Conservation (phyloP, 2,113 vertebrate species). For the Urocolius indicus region DNA sequence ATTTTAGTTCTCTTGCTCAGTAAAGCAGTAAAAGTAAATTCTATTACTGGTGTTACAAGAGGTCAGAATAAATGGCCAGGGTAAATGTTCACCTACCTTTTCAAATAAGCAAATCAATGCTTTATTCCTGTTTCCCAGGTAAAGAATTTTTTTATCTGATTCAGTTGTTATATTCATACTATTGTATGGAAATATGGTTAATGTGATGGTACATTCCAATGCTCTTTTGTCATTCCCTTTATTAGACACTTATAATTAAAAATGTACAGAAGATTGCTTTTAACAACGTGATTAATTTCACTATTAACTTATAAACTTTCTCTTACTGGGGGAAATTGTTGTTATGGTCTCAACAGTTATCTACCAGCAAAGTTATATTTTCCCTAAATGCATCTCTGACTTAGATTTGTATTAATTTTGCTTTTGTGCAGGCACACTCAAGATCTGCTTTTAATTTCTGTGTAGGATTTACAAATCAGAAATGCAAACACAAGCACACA, state of each 20-base stretch:
- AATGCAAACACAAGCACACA: constrained; percentile 26
- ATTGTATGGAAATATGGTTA: not conserved
- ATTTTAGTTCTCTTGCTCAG: not conserved
- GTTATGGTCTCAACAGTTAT: not conserved
- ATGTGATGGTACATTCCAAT: not conserved
- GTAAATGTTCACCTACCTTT: not conserved
- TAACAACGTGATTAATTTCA: not conserved
- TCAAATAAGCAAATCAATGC: not conserved
- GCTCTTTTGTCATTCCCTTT: not conserved
- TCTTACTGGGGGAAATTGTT: not conserved
- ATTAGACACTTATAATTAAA: not conserved
- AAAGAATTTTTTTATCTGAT: not conserved
- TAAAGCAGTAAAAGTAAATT: not conserved
- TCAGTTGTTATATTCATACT: not conserved
- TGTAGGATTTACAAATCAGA: constrained; percentile 35
- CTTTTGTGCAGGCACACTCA: constrained; percentile 29
- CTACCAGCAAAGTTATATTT: not conserved
- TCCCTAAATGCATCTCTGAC: constrained; percentile 19
- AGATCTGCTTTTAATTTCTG: constrained; percentile 68
- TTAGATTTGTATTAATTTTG: constrained; percentile 32
- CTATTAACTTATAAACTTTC: not conserved
- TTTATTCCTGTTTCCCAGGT: not conserved
- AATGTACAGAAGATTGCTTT: not conserved
- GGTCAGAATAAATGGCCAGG: not conserved
- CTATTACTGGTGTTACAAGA: not conserved